These are phyloP conservation scores for Phainopepla nitens DNA, from an alignment of 2,113 vertebrate genomes.

Conservation along the genomic window DNA sequence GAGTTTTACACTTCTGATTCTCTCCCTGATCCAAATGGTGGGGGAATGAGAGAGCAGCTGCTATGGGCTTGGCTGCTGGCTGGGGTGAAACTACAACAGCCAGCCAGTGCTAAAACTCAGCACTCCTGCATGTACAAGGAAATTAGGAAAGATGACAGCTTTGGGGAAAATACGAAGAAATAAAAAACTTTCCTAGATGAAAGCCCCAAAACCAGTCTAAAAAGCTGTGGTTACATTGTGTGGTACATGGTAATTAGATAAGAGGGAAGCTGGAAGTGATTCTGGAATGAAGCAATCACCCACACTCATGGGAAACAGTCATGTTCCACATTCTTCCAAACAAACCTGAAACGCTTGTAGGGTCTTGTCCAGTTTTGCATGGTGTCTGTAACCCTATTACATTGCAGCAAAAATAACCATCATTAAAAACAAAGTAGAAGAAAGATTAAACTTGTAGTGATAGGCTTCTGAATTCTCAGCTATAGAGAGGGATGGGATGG, in stretches of 20 bases:
- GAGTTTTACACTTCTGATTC: neutral
- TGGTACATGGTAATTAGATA: neutral
- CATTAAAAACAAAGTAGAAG: neutral
- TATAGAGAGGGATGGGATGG: neutral
- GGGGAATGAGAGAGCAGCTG: neutral
- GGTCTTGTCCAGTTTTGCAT: neutral
- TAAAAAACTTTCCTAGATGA: neutral
- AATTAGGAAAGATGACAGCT: neutral
- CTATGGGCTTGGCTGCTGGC: neutral
- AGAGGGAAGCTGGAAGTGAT: neutral
- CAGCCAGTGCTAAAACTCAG: neutral
- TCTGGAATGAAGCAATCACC: neutral
- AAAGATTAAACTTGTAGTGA: neutral
- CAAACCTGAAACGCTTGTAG: neutral
- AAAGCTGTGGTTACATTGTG: neutral
- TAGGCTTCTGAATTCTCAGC: neutral
- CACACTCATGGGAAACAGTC: neutral
- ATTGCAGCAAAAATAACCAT: neutral
- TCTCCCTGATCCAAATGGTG: neutral
- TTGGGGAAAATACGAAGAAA: neutral
- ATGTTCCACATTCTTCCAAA: neutral
- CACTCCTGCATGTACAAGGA: neutral
- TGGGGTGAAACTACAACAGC: neutral
- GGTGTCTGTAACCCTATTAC: neutral
- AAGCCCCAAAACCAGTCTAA: neutral